Base-by-base conservation (phyloP, 2,888 invertebrate species). In the Operophtera brumata region DNA sequence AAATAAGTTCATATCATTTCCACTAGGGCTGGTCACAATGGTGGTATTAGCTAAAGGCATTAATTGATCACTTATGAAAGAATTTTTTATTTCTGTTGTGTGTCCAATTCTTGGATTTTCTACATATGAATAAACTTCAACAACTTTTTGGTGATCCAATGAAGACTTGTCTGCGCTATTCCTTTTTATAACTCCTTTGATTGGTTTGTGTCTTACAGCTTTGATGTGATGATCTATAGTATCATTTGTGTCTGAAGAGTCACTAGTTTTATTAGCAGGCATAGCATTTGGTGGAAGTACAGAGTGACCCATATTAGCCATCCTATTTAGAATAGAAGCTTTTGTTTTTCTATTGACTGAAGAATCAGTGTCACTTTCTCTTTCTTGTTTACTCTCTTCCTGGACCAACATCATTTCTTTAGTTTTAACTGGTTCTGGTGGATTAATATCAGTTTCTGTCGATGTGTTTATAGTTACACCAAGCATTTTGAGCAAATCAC, bases 271-370 rank as follows among this genome's bases (percentile, higher is more conserved):
- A 41, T 73, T 69, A 54, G 56, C 48, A 43, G 65, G 43, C 35
- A 66, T 35, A 34, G 66, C 55, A 63, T 69, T 67, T 42, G 73
- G 57, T 36, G 88, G 89, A 49, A 89, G 69, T 28, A 89, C 84
- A 54, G 89, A 85, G 30, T 87, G 87, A 4, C 89, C 88, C 82
- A 89, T 82, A 56, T 62, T 81, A 40, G 89, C 86, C 84, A 89
- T 89, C 69, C 89, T 75, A 65, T 76, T 84, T 43, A 89, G 61
- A 59, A 88, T 80, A 1, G 85, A 81, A 53, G 76, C 73, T 67
- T 85, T 89, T n/a, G 80, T 84, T 75, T 75, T 82, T 64, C 57
- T 80, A 44, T 80, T 81, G 25, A 77, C 48, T 43, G 78, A 75
- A 40, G 80, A 82, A 62, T 87, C 87, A 55, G 84, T 87, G 56